Percentiles rank a stretch among this genome's conserved stretches.
Evolutionary conservation across 2,888 invertebrate species (phyloP).

Genomic region (Epirrita christyi): DNA sequence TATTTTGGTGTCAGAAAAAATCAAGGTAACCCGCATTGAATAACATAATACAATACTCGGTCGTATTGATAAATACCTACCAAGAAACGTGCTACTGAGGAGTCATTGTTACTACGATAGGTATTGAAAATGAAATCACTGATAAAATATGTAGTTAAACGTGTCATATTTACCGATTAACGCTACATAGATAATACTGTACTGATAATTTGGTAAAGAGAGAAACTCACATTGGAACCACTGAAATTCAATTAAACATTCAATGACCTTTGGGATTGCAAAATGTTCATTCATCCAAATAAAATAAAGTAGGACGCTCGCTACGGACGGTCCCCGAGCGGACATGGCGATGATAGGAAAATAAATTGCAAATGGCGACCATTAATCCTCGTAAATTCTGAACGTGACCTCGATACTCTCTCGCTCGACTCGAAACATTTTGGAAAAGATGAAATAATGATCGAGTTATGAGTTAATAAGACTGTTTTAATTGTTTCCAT

Average conservation of each 20-base stretch:
- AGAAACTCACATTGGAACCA: constrained; percentile 11
- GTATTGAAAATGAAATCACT: constrained; percentile 2
- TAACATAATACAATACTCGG: constrained; percentile 22
- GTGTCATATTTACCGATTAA: background rate
- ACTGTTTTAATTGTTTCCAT: background rate
- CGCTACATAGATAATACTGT: constrained; percentile 1
- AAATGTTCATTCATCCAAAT: constrained; percentile 46
- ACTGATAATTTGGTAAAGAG: background rate
- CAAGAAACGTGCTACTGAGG: constrained; percentile 24
- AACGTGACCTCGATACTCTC: constrained; percentile 46
- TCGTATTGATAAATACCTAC: constrained; percentile 21
- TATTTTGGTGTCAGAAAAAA: constrained; percentile 18
- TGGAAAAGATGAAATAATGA: too few species aligned
- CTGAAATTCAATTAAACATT: constrained; percentile 30
- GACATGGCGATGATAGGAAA: constrained; percentile 50
- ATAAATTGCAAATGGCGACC: constrained; percentile 59
- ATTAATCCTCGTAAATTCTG: constrained; percentile 62
- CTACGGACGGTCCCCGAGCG: constrained; percentile 43
- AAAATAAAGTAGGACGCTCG: constrained; percentile 45
- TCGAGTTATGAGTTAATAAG: too few species aligned
- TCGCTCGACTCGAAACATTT: constrained; percentile 38
- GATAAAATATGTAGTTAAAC: background rate
- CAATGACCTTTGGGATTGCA: constrained; percentile 32
- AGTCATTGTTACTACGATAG: constrained; percentile 11
- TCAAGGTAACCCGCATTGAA: constrained; percentile 16